Evolutionary conservation across 2,888 invertebrate species (phyloP), one percentile per base, ranked within the genome.

Genomic region (Malacosoma neustria): DNA sequence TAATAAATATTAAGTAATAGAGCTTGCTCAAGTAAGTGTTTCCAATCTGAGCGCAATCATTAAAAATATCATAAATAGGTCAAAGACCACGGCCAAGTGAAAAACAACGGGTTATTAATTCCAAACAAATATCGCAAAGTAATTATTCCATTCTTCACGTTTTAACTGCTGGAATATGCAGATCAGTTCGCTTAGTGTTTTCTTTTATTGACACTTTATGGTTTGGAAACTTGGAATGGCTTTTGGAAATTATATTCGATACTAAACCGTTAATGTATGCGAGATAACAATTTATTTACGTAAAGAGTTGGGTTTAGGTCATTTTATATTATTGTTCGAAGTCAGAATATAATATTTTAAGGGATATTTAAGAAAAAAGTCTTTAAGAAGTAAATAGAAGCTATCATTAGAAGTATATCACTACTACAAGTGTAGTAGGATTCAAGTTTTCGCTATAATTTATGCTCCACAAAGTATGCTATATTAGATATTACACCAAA

Each of bases 131-230:
- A 45, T 49, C 48, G 54, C 51, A 51, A 50, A 55, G 48, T 60
- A 51, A 51, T 61, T 54, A 51, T 57, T 53, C 48, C 22, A 55
- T 65, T 63, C 67, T 60, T 62, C 55, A 59, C 57, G 59, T 66
- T 70, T 70, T 75, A 71, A 80, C 67, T 64, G 68, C 72, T 54
- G 50, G 61, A 76, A 77, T 76, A 81, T 81, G 80, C 74, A 76
- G 71, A 81, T 79, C 61, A 46, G 51, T 54, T 51, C 39, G 62
- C 69, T 73, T 69, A 68, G 70, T 63, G 73, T 72, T 72, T 72
- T 71, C 69, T 79, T 79, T 80, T 79, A 80, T 77, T 71, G 81
- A 75, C 77, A 81, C 66, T 82, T 82, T 82, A 82, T 82, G 73
- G 73, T 76, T 76, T 63, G 74, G 82, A 82, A 82, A 81, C 72